Conservation (phyloP, 2,888 invertebrate genomes). For the Nycteola revayana region DNA sequence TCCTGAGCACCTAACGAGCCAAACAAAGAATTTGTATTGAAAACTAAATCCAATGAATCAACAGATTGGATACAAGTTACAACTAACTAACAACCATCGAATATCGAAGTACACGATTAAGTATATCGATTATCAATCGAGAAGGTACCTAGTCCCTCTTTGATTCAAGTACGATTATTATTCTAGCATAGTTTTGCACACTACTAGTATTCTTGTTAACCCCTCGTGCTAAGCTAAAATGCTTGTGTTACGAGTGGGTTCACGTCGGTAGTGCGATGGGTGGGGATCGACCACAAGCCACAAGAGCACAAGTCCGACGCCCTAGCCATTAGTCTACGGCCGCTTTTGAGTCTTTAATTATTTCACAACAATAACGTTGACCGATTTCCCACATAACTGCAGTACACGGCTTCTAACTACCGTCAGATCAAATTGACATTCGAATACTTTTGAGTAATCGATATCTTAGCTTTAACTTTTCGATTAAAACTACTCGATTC, state of each 20-base stretch:
- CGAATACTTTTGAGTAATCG: slow-evolving; percentile 36
- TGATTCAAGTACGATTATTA: no score
- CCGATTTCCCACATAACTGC: slow-evolving; percentile 27
- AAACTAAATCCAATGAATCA: slow-evolving; percentile 74
- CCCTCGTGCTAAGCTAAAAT: no score
- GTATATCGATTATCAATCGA: slow-evolving; percentile 62
- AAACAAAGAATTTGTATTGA: slow-evolving; percentile 62
- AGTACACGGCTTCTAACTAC: slow-evolving; percentile 17
- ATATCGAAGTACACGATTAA: slow-evolving; percentile 47
- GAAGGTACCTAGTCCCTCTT: no score
- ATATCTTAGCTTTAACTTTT: slow-evolving; percentile 34
- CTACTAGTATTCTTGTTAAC: no score
- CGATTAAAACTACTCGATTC: slow-evolving; percentile 20
- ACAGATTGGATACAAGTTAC: slow-evolving; percentile 41
- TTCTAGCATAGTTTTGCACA: no score
- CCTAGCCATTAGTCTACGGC: no score
- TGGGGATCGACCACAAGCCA: no score
- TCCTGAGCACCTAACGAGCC: slow-evolving; percentile 52
- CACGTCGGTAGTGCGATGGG: no score
- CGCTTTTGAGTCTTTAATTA: slow-evolving; percentile 50
- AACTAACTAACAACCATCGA: slow-evolving; percentile 46
- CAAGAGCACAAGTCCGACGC: no score
- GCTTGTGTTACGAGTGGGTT: no score
- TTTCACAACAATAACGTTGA: slow-evolving; percentile 45
- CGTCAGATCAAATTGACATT: slow-evolving; percentile 36